Conservation (phyloP, 2,888 invertebrate genomes). For the Epirrita christyi region DNA sequence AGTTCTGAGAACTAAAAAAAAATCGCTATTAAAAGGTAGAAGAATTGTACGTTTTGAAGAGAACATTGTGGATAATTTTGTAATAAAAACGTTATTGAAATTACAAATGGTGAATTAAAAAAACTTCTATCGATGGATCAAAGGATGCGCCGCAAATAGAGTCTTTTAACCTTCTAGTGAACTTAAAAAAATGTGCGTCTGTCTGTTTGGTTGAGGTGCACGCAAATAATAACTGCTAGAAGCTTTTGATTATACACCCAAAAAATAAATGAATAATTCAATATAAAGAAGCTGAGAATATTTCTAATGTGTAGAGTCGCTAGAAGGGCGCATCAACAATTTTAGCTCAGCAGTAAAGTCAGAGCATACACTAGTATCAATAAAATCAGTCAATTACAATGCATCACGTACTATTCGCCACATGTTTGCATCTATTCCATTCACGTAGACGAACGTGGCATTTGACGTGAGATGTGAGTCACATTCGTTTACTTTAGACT, state of each 20-base stretch:
- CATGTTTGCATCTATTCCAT: slow-evolving; percentile 28
- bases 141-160: too few relatives aligned
- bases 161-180: too few relatives aligned
- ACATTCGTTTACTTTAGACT: slow-evolving; percentile 48
- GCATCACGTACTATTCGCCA: slow-evolving; percentile 22
- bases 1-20: not conserved
- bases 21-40: not conserved
- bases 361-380: slow-evolving; percentile 6
- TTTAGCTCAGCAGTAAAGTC: not conserved
- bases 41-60: not conserved
- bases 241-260: too few relatives aligned
- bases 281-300: too few relatives aligned
- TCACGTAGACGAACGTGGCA: slow-evolving; percentile 41
- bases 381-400: slow-evolving; percentile 27
- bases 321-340: too few relatives aligned
- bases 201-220: too few relatives aligned
- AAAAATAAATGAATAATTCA: too few relatives aligned
- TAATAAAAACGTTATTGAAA: not conserved
- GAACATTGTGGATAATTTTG: too few relatives aligned
- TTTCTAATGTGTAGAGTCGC: too few relatives aligned
- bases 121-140: not conserved
- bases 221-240: too few relatives aligned
- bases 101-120: not conserved
- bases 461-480: slow-evolving; percentile 42
- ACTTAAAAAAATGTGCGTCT: too few relatives aligned